Base-by-base conservation (phyloP, 1,140 invertebrate genomes). In the Cyphomyrmex costatus region DNA sequence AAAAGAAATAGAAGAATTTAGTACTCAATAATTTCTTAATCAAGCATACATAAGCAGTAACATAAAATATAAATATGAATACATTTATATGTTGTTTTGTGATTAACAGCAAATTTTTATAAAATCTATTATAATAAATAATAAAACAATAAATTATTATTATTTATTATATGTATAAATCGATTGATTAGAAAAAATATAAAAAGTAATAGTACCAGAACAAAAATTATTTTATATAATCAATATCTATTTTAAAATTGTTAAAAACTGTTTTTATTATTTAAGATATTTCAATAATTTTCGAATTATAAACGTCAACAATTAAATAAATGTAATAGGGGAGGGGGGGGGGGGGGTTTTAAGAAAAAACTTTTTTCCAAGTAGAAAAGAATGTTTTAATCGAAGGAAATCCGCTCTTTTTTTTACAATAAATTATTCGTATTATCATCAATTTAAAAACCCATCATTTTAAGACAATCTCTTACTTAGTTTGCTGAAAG, bases 391-490 rank as follows among this genome's bases (percentile, higher is more conserved):
- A 63, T 63, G 30, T 33, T 49, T 51, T 27, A 51, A 51, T 63
- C 27, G 8, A 8, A 30, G 51, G 16, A 30, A 71, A 51, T 71
- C 16, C 27, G 27, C 16, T 30, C 16, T 33, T 27, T 71, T 71
- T 33, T 27, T 71, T 71, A 27, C 6, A 16, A 27, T 27, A 19
- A 71, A 53, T 71, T 19, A n/a, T 71, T 27, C 7, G 2, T 49
- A 6, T 70, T 70, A 6, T 7, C 12, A 24, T 46, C 21, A 70
- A 24, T 24, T 70, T 1, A 30, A 46, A 21, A 70, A 16, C 6
- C 14, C 21, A 70, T 46, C 21, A 49, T 49, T 6, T 70, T 70
- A 70, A 49, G 14, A 70, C 49, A 49, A 70, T 27, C 66, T 68
- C 14, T 24, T 65, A 42, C 10, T 68, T 68, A 42, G 27, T 14